These are phyloP conservation scores for Muraenolepis orangiensis DNA, from an alignment of 2,797 vertebrate species.

Conservation along the genomic window DNA sequence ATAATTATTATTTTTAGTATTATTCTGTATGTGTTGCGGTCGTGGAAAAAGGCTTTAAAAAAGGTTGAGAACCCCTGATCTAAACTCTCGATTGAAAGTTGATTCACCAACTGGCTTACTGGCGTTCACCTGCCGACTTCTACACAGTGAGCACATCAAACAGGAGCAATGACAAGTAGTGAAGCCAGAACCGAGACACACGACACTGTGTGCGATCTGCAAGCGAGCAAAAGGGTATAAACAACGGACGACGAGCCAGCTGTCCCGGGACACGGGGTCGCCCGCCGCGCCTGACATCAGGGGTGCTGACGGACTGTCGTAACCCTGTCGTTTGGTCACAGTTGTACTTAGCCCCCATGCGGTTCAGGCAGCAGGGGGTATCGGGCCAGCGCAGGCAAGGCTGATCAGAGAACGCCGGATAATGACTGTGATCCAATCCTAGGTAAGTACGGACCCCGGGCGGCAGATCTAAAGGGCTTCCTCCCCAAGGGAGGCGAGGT, in stretches of 20 bases:
- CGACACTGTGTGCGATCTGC: too few relatives aligned
- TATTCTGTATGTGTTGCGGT: too few relatives aligned
- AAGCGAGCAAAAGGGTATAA: too few relatives aligned
- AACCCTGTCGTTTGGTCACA: conserved; percentile 14
- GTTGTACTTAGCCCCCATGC: conserved; percentile 59
- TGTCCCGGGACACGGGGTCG: neutral
- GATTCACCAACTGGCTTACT: too few relatives aligned
- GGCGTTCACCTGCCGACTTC: neutral
- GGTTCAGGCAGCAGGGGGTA: neutral
- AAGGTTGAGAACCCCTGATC: too few relatives aligned
- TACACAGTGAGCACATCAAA: too few relatives aligned
- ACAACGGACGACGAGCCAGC: neutral
- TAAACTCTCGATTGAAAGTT: too few relatives aligned
- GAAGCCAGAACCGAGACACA: too few relatives aligned
- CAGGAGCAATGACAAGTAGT: too few relatives aligned
- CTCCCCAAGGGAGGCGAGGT: conserved; percentile 20
- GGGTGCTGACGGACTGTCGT: neutral
- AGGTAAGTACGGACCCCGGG: conserved; percentile 69
- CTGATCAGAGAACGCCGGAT: conserved; percentile 65
- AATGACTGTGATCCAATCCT: conserved; percentile 69
- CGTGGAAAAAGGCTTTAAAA: too few relatives aligned
- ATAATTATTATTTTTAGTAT: too few relatives aligned
- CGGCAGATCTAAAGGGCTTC: conserved; percentile 38
- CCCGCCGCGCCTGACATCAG: neutral
- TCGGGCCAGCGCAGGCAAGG: conserved; percentile 51